A percentile compares a stretch with the other conserved stretches of the same genome.
phyloP scores from a whole-genome alignment of 2,888 invertebrate species.

The Sturmia bella region DNA sequence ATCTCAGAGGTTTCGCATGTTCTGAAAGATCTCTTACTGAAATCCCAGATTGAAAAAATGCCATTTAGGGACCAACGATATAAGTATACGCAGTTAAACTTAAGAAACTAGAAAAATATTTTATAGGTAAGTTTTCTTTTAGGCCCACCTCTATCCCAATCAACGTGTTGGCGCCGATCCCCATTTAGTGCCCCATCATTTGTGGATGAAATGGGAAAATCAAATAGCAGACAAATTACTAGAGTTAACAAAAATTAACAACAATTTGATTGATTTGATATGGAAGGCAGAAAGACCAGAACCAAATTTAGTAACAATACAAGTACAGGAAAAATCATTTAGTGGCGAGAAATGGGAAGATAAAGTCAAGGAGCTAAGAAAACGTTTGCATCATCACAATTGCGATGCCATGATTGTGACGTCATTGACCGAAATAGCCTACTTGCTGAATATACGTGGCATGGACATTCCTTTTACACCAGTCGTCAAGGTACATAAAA shows the following conservation, averaged over 20 bases:
- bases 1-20: too few relatives aligned
- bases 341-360: slow-evolving; percentile 88
- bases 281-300: slow-evolving; percentile 87
- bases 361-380: slow-evolving; percentile 87
- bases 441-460: slow-evolving; percentile 94
- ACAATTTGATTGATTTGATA: slow-evolving; percentile 89
- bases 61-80: too few relatives aligned
- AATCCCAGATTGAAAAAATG: too few relatives aligned
- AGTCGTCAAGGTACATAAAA: slow-evolving; percentile 85
- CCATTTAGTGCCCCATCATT: slow-evolving; percentile 86
- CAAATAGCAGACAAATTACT: slow-evolving; percentile 81
- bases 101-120: neutral
- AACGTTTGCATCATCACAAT: slow-evolving; percentile 84
- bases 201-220: slow-evolving; percentile 86
- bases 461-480: slow-evolving; percentile 91
- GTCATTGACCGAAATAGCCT: slow-evolving; percentile 93
- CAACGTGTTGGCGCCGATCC: slow-evolving; percentile 89
- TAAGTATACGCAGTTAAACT: too few relatives aligned
- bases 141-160: slow-evolving; percentile 79
- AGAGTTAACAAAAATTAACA: slow-evolving; percentile 78
- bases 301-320: slow-evolving; percentile 83
- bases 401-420: slow-evolving; percentile 92
- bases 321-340: slow-evolving; percentile 84
- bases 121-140: slow-evolving; percentile 7
- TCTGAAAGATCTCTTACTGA: too few relatives aligned